phyloP scores from a whole-genome alignment of 2,888 invertebrate species.

The Acanthoscelides obtectus region DNA sequence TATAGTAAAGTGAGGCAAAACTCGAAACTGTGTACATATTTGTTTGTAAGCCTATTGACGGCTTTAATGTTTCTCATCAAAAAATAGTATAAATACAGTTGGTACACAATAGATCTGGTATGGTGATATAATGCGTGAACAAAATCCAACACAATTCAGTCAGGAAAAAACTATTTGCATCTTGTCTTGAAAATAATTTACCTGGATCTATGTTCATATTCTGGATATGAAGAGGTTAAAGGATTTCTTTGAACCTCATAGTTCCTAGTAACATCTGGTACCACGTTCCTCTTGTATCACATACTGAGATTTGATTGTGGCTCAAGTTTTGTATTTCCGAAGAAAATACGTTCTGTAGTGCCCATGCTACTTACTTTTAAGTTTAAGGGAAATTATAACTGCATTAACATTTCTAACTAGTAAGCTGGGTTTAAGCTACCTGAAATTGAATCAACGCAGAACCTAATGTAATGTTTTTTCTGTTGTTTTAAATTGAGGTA shows the following conservation, averaged over 20 bases:
- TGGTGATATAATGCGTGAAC: not conserved
- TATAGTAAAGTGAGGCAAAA: not conserved
- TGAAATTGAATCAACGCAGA: not conserved
- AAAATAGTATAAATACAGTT: not conserved
- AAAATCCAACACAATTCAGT: too few relatives aligned
- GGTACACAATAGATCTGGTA: not conserved
- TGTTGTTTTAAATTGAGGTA: not conserved
- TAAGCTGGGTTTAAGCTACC: not conserved
- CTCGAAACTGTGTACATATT: not conserved
- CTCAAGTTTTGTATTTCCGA: not conserved
- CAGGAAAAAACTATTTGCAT: too few relatives aligned
- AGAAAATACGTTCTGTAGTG: not conserved
- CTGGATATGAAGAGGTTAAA: too few relatives aligned
- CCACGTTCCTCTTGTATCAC: too few relatives aligned
- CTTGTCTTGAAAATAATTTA: too few relatives aligned
- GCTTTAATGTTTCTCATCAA: not conserved
- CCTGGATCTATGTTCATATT: too few relatives aligned
- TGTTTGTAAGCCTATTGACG: not conserved
- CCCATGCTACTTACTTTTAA: not conserved
- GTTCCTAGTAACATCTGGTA: too few relatives aligned
- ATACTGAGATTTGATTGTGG: not conserved
- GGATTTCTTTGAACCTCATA: too few relatives aligned
- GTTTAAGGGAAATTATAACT: not conserved
- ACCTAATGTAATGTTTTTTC: not conserved
- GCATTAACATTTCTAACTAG: not conserved